phyloP scores from a whole-genome alignment of 2,888 invertebrate genomes.

The Brachylomia viminalis region DNA sequence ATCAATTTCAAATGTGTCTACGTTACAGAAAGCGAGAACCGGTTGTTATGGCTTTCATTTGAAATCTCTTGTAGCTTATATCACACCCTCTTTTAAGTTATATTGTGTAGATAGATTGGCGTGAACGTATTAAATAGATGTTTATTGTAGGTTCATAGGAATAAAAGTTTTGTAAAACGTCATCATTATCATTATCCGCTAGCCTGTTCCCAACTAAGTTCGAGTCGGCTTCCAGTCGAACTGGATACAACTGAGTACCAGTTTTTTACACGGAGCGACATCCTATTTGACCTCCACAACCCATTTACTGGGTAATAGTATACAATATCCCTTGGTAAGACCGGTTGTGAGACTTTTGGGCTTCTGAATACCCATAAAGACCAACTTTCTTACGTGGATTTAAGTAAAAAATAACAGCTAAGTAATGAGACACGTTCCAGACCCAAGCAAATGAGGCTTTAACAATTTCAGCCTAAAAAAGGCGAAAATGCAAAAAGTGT shows the following conservation, averaged over 20 bases:
- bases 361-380: neutral
- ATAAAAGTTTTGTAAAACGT: no score
- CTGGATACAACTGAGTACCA: neutral
- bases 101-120: no score
- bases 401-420: neutral
- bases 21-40: neutral
- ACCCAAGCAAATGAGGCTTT: neutral
- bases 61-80: neutral
- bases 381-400: neutral
- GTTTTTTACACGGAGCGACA: neutral
- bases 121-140: no score
- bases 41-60: neutral
- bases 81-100: neutral
- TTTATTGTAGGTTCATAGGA: no score
- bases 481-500: neutral
- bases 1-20: conserved; percentile 12
- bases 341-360: neutral
- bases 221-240: neutral
- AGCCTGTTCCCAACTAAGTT: neutral
- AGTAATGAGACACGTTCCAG: no score
- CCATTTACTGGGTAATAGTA: neutral
- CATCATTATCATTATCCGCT: no score
- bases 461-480: conserved; percentile 10
- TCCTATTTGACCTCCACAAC: neutral
- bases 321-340: neutral